A percentile compares a stretch with the other conserved stretches of the same genome.
phyloP scores from a whole-genome alignment of 2,888 invertebrate species.

The Nysson spinosus region DNA sequence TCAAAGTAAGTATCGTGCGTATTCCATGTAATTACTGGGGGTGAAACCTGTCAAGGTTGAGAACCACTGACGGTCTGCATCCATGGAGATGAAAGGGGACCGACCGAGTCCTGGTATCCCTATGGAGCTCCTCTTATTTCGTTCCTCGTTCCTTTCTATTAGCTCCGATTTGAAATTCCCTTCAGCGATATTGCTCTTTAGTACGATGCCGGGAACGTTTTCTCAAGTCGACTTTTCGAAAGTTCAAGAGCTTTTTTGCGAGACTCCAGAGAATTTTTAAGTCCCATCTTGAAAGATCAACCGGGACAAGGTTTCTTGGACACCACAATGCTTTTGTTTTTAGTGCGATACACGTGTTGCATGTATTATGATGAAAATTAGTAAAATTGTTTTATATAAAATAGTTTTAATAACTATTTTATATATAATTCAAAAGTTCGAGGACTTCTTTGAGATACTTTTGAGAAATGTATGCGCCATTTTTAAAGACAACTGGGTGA shows the following conservation, averaged over 20 bases:
- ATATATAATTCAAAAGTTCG: too few species aligned
- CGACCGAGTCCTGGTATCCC: slow-evolving; percentile 34
- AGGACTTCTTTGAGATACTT: too few species aligned
- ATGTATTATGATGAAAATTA: too few species aligned
- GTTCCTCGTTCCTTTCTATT: slow-evolving; percentile 40
- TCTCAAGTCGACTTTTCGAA: neutral
- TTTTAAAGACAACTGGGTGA: too few species aligned
- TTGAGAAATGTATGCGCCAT: too few species aligned
- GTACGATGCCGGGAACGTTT: neutral
- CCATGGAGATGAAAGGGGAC: slow-evolving; percentile 56
- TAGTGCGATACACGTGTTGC: too few species aligned
- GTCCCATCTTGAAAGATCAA: too few species aligned
- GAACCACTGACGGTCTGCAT: slow-evolving; percentile 46
- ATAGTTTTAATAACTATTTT: too few species aligned
- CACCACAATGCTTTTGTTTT: too few species aligned
- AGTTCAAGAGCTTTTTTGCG: neutral
- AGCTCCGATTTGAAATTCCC: slow-evolving; percentile 42
- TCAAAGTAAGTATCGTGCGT: too few species aligned
- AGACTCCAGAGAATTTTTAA: neutral
- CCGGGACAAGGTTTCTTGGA: too few species aligned
- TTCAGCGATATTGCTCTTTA: slow-evolving; percentile 28
- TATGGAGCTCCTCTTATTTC: slow-evolving; percentile 33
- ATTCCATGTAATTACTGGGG: slow-evolving; percentile 39
- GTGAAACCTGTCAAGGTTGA: slow-evolving; percentile 41
- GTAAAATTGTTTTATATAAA: too few species aligned